phyloP scores from a whole-genome alignment of 2,113 vertebrate genomes.

The Grammomys surdaster region DNA sequence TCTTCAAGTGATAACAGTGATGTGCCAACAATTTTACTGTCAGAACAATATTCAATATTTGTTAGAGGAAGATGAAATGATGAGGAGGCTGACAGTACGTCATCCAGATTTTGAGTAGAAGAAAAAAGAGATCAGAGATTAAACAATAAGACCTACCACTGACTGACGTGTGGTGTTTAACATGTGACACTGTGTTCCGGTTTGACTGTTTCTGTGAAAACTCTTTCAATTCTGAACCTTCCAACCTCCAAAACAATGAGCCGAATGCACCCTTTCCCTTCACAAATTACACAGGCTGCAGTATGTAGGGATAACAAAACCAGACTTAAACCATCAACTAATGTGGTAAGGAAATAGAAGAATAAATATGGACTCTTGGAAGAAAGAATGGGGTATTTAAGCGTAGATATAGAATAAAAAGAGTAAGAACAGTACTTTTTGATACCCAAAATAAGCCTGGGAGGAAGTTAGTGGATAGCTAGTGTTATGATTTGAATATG shows the following conservation, averaged over 20 bases:
- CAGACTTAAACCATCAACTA: neutral
- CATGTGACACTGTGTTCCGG: neutral
- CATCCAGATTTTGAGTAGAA: conserved; percentile 1
- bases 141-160: neutral
- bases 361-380: neutral
- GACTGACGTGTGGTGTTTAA: neutral
- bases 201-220: neutral
- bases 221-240: neutral
- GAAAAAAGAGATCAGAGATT: neutral
- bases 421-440: neutral
- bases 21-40: neutral
- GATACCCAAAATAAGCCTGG: neutral
- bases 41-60: neutral
- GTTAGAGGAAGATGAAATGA: neutral
- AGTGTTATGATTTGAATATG: no score
- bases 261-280: neutral
- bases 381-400: neutral
- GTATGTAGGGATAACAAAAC: neutral
- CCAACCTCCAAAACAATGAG: neutral
- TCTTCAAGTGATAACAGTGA: neutral
- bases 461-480: neutral
- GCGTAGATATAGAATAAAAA: neutral
- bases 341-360: neutral
- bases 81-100: neutral
- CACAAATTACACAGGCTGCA: neutral